phyloP scores from a whole-genome alignment of 2,888 invertebrate genomes.

The Coleophora deauratella region DNA sequence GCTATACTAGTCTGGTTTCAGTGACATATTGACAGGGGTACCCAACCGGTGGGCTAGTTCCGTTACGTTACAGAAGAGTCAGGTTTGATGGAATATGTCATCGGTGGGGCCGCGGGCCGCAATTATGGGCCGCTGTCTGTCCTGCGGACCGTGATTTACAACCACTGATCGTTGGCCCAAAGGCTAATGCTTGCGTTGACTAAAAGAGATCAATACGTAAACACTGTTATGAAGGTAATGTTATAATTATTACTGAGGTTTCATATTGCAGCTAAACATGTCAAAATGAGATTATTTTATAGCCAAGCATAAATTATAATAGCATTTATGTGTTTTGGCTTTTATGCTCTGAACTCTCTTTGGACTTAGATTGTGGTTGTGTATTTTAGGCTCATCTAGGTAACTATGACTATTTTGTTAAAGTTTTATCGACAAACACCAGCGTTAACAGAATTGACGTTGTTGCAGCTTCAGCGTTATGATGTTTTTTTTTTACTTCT shows the following conservation, averaged over 20 bases:
- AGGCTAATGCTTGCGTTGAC: conserved; percentile 40
- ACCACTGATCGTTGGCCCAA: conserved; percentile 43
- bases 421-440: too few species aligned
- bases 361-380: too few species aligned
- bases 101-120: conserved; percentile 44
- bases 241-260: too few species aligned
- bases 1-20: conserved; percentile 42
- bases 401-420: too few species aligned
- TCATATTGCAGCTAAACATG: background rate
- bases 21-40: conserved; percentile 56
- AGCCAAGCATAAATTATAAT: too few species aligned
- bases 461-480: too few species aligned
- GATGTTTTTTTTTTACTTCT: too few species aligned
- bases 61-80: conserved; percentile 30
- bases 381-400: too few species aligned
- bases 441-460: background rate
- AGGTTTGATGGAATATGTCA: conserved; percentile 65
- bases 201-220: conserved; percentile 30
- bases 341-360: too few species aligned
- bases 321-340: too few species aligned
- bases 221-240: conserved; percentile 18
- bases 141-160: conserved; percentile 50
- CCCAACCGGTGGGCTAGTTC: conserved; percentile 21
- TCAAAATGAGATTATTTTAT: too few species aligned
- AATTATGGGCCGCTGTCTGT: conserved; percentile 47